These are phyloP conservation scores for Thecocarcelia acutangulata DNA, from an alignment of 2,888 invertebrate genomes.

Conservation along the genomic window DNA sequence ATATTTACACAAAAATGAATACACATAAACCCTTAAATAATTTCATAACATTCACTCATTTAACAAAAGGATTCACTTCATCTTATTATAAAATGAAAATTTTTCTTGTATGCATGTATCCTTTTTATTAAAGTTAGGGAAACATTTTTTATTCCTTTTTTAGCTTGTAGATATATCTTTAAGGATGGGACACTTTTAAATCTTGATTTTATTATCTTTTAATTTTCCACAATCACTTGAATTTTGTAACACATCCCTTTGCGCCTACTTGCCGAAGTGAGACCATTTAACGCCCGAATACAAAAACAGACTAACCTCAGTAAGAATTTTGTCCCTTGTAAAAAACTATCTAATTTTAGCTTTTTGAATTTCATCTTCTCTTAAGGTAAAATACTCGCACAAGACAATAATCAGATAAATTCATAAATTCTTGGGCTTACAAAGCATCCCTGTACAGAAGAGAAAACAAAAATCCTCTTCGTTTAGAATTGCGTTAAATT, in stretches of 20 bases:
- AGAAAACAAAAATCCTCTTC: constrained; percentile 7
- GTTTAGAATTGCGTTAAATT: neutral
- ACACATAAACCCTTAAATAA: constrained; percentile 26
- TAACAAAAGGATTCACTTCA: constrained; percentile 15
- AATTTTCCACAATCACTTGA: constrained; percentile 55
- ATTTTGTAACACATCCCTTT: constrained; percentile 39
- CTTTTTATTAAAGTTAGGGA: neutral
- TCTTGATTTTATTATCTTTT: constrained; percentile 50
- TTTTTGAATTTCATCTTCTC: constrained; percentile 53
- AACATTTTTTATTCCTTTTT: neutral
- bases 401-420: constrained; percentile 33
- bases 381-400: constrained; percentile 15
- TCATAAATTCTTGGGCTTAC: constrained; percentile 20
- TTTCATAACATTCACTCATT: constrained; percentile 20
- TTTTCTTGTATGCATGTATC: constrained; percentile 10
- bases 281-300: constrained; percentile 81
- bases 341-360: constrained; percentile 53
- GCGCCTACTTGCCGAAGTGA: constrained; percentile 71
- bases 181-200: constrained; percentile 36
- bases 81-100: constrained; percentile 25
- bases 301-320: constrained; percentile 80
- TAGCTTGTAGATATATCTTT: constrained; percentile 13
- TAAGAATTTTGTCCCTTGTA: constrained; percentile 78
- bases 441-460: constrained; percentile 50
- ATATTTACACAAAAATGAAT: constrained; percentile 21